These are phyloP conservation scores for Sphaerodactylus townsendi DNA, from an alignment of 2,113 vertebrate genomes.

Conservation along the genomic window DNA sequence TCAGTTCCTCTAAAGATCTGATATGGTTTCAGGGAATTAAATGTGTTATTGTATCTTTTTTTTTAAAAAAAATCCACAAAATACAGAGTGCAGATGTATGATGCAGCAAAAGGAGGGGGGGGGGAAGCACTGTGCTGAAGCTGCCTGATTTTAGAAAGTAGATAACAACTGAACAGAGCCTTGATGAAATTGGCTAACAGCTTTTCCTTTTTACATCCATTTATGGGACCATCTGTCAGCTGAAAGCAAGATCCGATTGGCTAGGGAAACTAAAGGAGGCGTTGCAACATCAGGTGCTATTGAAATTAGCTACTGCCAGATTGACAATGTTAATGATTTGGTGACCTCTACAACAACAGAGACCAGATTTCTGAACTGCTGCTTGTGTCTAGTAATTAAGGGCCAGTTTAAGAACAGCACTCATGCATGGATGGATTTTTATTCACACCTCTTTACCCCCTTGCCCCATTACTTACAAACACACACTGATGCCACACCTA, in stretches of 20 bases:
- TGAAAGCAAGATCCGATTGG: conserved; percentile 85
- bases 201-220: conserved; percentile 80
- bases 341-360: conserved; percentile 84
- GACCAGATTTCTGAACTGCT: conserved; percentile 83
- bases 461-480: not conserved
- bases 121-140: conserved; percentile 54
- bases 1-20: conserved; percentile 82
- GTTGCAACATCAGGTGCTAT: conserved; percentile 86
- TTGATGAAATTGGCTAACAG: conserved; percentile 79
- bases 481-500: conserved; percentile 55
- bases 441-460: conserved; percentile 48
- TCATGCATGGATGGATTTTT: conserved; percentile 66
- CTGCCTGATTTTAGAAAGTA: conserved; percentile 75
- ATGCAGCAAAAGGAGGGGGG: conserved; percentile 64
- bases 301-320: conserved; percentile 85
- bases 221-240: conserved; percentile 86
- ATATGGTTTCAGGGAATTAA: conserved; percentile 75
- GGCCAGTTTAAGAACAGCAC: conserved; percentile 78
- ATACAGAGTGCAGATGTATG: conserved; percentile 69
- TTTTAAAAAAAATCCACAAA: conserved; percentile 69
- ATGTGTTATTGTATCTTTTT: conserved; percentile 63
- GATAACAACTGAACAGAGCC: conserved; percentile 77
- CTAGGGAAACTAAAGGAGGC: conserved; percentile 76
- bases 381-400: conserved; percentile 85
- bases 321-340: conserved; percentile 85